Evolutionary conservation across 2,113 vertebrate genomes (phyloP).

Genomic region (Phocoena sinus): DNA sequence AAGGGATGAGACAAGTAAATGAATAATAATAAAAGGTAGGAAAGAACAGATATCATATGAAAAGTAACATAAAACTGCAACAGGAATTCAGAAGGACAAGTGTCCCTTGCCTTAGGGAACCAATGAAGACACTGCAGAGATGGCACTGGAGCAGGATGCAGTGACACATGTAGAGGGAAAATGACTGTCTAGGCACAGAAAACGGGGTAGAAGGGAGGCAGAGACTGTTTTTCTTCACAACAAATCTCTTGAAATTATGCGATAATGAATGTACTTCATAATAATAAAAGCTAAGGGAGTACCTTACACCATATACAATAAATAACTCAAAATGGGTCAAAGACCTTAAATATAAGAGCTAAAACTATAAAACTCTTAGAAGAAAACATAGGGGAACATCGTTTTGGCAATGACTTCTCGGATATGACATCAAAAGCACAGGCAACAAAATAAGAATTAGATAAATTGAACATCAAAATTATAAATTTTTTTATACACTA

Average conservation of each 20-base stretch:
- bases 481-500: neutral
- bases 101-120: neutral
- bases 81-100: neutral
- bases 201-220: neutral
- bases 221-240: neutral
- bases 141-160: fast-evolving
- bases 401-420: neutral
- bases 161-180: fast-evolving
- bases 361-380: neutral
- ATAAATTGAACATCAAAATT: neutral
- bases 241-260: neutral
- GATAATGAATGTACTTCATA: neutral
- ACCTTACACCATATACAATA: neutral
- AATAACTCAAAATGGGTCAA: neutral
- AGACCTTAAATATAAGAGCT: neutral
- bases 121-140: neutral
- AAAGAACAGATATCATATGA: neutral
- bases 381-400: neutral
- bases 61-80: neutral
- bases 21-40: neutral
- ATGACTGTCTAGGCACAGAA: neutral
- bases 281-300: neutral
- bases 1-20: neutral
- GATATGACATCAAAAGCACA: neutral
- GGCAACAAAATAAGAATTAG: neutral